A percentile compares a stretch with the other conserved stretches of the same genome.
phyloP scores from a whole-genome alignment of 2,113 vertebrate species.

The Neomonachus schauinslandi region DNA sequence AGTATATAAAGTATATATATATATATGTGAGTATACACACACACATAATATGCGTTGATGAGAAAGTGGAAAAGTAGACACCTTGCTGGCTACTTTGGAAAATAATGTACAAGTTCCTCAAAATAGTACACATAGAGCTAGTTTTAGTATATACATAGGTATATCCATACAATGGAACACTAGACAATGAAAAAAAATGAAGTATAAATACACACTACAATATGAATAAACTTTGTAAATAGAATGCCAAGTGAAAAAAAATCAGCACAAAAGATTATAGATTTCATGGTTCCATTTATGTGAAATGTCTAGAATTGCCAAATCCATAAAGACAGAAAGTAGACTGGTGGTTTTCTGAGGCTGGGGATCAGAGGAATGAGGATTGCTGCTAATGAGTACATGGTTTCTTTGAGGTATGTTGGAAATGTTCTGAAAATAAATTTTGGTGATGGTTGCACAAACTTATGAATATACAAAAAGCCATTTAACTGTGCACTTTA shows the following conservation, averaged over 20 bases:
- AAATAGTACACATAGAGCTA: background rate
- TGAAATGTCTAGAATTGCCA: background rate
- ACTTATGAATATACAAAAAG: background rate
- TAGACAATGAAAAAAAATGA: background rate
- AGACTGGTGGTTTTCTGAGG: too few relatives aligned
- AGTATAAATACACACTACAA: background rate
- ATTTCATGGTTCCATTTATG: background rate
- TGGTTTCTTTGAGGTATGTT: background rate
- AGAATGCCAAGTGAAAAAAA: background rate
- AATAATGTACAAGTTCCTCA: background rate
- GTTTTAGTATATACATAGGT: background rate
- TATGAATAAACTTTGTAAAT: background rate
- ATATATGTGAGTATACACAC: too few relatives aligned
- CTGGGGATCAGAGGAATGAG: background rate
- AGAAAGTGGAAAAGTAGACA: background rate
- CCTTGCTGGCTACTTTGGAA: background rate
- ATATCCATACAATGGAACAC: background rate
- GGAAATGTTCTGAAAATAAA: background rate
- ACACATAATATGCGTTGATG: background rate
- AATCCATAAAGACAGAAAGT: fast-evolving
- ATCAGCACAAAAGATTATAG: background rate
- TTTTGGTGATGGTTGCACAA: background rate
- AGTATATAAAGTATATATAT: background rate
- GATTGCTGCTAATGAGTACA: background rate
- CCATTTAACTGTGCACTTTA: background rate